Percentiles rank a stretch among this genome's conserved stretches.
Conservation (phyloP, 2,797 vertebrate species). For the Stomatorhinus walkeri region DNA sequence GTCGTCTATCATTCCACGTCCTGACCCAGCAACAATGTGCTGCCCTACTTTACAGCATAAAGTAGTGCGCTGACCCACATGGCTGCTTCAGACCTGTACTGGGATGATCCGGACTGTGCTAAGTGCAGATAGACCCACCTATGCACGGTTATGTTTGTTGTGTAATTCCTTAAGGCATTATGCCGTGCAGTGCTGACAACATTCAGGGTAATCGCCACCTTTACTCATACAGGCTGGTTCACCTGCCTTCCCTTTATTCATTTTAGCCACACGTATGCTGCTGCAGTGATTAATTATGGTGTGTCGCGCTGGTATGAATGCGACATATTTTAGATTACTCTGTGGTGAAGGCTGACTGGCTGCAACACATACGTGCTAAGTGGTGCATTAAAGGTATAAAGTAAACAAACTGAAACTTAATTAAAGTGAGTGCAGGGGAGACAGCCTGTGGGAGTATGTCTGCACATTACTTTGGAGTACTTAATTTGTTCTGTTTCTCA, state of each 20-base stretch:
- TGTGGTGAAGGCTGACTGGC: not conserved
- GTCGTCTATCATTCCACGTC: not conserved
- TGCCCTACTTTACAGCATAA: not conserved
- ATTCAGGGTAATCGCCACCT: not conserved
- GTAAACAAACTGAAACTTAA: not conserved
- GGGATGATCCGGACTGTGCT: not conserved
- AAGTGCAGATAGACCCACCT: not conserved
- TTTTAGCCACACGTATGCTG: not conserved
- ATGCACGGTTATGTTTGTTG: not conserved
- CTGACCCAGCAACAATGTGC: not conserved
- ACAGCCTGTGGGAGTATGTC: not conserved
- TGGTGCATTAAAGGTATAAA: not conserved
- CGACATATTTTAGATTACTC: not conserved
- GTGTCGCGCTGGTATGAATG: not conserved
- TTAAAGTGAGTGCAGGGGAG: not conserved
- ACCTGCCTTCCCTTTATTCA: not conserved
- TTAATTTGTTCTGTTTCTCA: not conserved
- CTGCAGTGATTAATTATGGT: not conserved
- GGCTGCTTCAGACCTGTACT: not conserved
- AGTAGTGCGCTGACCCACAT: not conserved
- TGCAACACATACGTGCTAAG: not conserved
- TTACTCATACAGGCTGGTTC: not conserved
- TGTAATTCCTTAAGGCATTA: not conserved
- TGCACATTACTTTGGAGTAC: not conserved
- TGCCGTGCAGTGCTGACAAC: not conserved